These are phyloP conservation scores for Macrocentrus cingulum DNA, from an alignment of 1,140 invertebrate species.

Conservation along the genomic window DNA sequence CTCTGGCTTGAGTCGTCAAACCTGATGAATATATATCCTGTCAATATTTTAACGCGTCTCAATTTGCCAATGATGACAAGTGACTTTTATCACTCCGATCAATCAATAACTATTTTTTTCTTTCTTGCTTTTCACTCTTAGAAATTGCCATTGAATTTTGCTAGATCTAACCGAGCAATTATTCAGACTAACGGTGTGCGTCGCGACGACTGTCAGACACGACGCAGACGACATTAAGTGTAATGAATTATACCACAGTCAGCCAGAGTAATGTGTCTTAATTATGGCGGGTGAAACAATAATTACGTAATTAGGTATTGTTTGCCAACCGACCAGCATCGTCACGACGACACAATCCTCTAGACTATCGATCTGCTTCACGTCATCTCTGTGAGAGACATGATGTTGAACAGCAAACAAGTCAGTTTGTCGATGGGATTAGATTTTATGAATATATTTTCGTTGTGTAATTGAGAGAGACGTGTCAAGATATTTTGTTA, in stretches of 20 bases:
- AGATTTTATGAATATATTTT: too few relatives aligned
- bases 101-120: too few relatives aligned
- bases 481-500: background rate
- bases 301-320: slow-evolving; percentile 59
- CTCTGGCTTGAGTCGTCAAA: slow-evolving; percentile 2
- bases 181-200: slow-evolving; percentile 53
- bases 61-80: too few relatives aligned
- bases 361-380: slow-evolving; percentile 38
- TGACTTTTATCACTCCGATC: too few relatives aligned
- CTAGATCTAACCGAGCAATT: slow-evolving; percentile 38
- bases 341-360: slow-evolving; percentile 41
- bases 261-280: slow-evolving; percentile 55
- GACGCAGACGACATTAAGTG: slow-evolving; percentile 56
- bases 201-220: slow-evolving; percentile 46
- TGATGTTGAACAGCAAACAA: background rate
- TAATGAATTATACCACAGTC: slow-evolving; percentile 56
- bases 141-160: too few relatives aligned
- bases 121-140: too few relatives aligned
- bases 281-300: slow-evolving; percentile 54
- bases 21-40: too few relatives aligned
- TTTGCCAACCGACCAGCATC: slow-evolving; percentile 50
- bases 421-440: too few relatives aligned
- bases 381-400: slow-evolving; percentile 10
- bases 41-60: too few relatives aligned
- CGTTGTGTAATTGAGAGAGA: background rate